A percentile compares a stretch with the other conserved stretches of the same genome.
Conservation (phyloP, 2,888 invertebrate genomes). For the Eurytoma adleriae region DNA sequence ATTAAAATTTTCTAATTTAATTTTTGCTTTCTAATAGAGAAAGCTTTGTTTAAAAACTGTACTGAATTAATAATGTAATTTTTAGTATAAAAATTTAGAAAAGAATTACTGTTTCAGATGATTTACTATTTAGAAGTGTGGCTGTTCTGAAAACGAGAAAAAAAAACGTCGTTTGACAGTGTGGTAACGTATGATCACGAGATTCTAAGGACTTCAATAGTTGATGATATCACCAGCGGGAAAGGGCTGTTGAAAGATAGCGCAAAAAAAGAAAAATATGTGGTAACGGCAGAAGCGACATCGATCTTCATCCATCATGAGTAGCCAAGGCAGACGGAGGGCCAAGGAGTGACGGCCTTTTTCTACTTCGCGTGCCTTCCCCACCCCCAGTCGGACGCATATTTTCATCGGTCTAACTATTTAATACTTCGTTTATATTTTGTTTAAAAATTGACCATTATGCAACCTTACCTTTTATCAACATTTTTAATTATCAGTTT, state of each 20-base stretch:
- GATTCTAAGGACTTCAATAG: conserved; percentile 1
- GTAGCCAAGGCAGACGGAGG: conserved; percentile 52
- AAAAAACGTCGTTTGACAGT: not conserved
- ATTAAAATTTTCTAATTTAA: too few species aligned
- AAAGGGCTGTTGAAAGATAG: conserved; percentile 31
- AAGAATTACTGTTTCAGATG: too few species aligned
- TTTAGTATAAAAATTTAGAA: too few species aligned
- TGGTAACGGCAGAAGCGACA: conserved; percentile 58
- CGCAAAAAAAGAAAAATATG: conserved; percentile 19
- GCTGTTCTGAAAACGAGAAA: too few species aligned
- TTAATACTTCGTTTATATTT: not conserved
- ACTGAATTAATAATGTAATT: too few species aligned
- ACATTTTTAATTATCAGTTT: too few species aligned
- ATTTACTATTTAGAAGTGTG: not conserved
- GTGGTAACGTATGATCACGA: not conserved
- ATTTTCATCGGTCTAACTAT: conserved; percentile 32
- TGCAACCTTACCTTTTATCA: too few species aligned
- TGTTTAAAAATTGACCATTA: too few species aligned
- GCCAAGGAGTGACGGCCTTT: conserved; percentile 24
- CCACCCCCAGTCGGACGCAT: not conserved
- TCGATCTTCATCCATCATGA: conserved; percentile 74
- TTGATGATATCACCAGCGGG: conserved; percentile 43
- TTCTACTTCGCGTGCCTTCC: conserved; percentile 12
- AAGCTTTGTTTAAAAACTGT: too few species aligned
- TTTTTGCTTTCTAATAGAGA: too few species aligned